Evolutionary conservation across 2,888 invertebrate genomes (phyloP), one percentile per base, ranked within the genome.

Genomic region (Seladonia tumulorum): DNA sequence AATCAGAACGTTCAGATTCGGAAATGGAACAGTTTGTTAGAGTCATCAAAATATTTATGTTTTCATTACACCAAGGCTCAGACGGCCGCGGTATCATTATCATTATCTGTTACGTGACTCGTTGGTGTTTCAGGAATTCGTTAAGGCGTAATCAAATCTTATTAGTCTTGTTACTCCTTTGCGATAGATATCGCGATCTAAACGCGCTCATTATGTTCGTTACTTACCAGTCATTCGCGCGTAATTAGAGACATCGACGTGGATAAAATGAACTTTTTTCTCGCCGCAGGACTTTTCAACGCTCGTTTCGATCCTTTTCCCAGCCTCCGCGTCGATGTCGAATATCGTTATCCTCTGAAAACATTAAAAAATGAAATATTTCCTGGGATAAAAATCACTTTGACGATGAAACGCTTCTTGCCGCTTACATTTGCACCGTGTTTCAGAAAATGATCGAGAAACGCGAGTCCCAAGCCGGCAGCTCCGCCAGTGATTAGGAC

Each of bases 401-500:
- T 5, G 10, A 16, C 3, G n/a, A 42, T 16, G 12, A 12, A 47
- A 76, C 45, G 22, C 1, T 18, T 16, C 49, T 10, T 8, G 7
- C n/a, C 47, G 88, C 93, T 93, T 79, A 94, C 94, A 10, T 92
- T 93, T 5, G 93, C 93, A 22, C 93, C 94, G 70, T 94, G 92
- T 68, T 93, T 93, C 4, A 94, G 76, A 39, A 94, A 94, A 42
- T 93, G 91, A 87, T 92, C 93, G 49, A 94, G 91, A 73, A 94
- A 94, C 5, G 94, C 93, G 70, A 91, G 84, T 0, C 94, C 94
- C 22, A 94, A 89, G n/a, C 94, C 94, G 1, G 91, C 87, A 5
- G 93, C 94, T 76, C 94, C 94, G 0, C 94, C 94, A 45, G 94
- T 94, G 80, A 94, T 93, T 0, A 94, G 73, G 49, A 94, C 89